Evolutionary conservation across 2,113 vertebrate genomes (phyloP), one percentile per base, ranked within the genome.

Genomic region (Leptobrachium leishanense): DNA sequence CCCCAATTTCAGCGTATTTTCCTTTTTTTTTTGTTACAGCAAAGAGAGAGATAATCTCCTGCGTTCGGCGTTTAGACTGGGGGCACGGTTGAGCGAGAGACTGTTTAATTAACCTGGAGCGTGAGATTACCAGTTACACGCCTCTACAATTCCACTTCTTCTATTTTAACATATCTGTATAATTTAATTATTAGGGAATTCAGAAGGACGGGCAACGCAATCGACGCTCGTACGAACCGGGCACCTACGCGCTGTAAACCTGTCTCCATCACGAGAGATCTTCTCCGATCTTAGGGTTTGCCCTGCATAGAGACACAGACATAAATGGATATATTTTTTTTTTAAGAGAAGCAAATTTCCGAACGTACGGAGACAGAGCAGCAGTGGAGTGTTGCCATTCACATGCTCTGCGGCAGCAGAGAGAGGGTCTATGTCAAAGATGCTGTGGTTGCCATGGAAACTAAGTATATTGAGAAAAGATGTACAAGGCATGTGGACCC

Each of bases 371-470:
- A 59, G 10, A 50, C 46, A 1, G 55, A 59, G 55, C 55, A 59
- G 6, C 11, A 1, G n/a, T 10, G 5, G 62, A 64, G n/a, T 39
- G 3, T 39, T 39, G n/a, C n/a, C 10, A 31, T 64, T 5, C 9
- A 54, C 74, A 55, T 13, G 44, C 74, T 76, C 74, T 62, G 63
- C 62, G 46, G 62, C 59, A 54, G 63, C 64, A 53, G 13, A 2
- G 50, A 68, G 64, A 67, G 7, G 75, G 75, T 46, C 11, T 44
- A 53, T 66, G 55, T 50, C 50, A 55, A 43, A 66, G 66, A 69
- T 44, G 53, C 50, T 69, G 40, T 1, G 40, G 65, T 76, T 68
- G 13, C 75, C 41, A 59, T 69, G 66, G 66, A 53, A 57, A 76
- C 75, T 69, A 66, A 44, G 53, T 59, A 68, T 66, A 31, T 44